phyloP scores from a whole-genome alignment of 2,797 vertebrate species.

The Carduelis carduelis region DNA sequence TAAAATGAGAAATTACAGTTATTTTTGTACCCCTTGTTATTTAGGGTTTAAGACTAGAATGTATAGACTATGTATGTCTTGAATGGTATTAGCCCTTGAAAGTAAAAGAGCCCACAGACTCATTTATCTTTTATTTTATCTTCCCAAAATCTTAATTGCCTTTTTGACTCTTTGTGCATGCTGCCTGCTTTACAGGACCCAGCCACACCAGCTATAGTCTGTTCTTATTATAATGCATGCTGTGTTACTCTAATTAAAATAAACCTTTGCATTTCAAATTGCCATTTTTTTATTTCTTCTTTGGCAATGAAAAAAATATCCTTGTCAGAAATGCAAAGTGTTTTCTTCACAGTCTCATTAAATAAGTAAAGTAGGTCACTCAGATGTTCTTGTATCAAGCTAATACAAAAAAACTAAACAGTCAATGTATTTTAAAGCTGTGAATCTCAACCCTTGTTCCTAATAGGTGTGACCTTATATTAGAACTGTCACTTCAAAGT shows the following conservation, averaged over 20 bases:
- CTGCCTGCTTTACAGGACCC: neutral
- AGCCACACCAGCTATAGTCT: rapidly evolving
- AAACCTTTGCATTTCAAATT: neutral
- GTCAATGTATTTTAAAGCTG: neutral
- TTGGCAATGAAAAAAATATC: neutral
- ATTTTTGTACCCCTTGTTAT: neutral
- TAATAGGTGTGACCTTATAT: neutral
- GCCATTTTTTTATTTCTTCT: neutral
- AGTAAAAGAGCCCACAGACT: neutral
- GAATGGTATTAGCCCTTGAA: neutral
- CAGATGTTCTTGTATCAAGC: neutral
- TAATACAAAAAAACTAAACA: neutral
- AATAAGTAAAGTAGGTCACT: neutral
- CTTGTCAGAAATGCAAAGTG: neutral
- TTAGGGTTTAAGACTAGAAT: neutral
- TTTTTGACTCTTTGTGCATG: neutral
- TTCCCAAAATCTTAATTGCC: neutral
- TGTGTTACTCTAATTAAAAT: neutral
- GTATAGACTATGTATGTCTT: neutral
- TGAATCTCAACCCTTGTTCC: neutral
- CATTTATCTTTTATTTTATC: neutral
- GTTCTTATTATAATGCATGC: neutral
- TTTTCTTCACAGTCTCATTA: neutral
- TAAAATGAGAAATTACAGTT: neutral
- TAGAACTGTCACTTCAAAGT: neutral